Evolutionary conservation across 2,888 invertebrate species (phyloP), one percentile per base, ranked within the genome.

Genomic region (Eupelmus urozonus): DNA sequence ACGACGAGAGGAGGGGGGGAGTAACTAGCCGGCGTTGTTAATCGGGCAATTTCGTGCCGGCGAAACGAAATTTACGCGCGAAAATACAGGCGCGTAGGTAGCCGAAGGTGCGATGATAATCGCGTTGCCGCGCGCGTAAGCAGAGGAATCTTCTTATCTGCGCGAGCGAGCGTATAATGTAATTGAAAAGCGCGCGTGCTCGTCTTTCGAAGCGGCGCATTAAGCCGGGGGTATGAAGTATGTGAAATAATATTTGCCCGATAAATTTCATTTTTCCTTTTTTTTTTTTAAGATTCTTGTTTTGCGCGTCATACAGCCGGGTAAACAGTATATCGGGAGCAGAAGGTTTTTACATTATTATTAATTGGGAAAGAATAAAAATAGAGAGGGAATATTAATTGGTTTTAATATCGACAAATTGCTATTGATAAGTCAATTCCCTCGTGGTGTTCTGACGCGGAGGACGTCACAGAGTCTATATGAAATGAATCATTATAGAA

Each of bases 21-120:
- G 55, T 74, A 75, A 75, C 75, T 75, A 79, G 78, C 51, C 25
- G 59, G 16, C 42, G 49, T 57, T 45, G 59, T 78, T 78, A 70
- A 74, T 55, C 53, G 63, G 42, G 62, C 63, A 73, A 73, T 73
- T 62, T 67, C 63, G 55, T 51, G 29, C 25, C 13, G 13, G 66
- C 45, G 40, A 42, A 29, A 65, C 55, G n/a, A 72, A 72, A 77
- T 72, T 77, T 59, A 72, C 51, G 40, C 25, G 62, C 62, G 29
- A 51, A 62, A 45, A 42, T 42, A 40, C 34, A 9, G 29, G 53
- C 20, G 18, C 2, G 29, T 20, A 45, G 7, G 51, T 29, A 16
- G 16, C 18, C n/a, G 18, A 45, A 16, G 45, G 45, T 45, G 45
- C 45, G 45, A 45, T 45, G 45, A 45, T 45, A 16, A 45, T 45